phyloP scores from a whole-genome alignment of 2,888 invertebrate species.

The Onthophagus sagittarius region DNA sequence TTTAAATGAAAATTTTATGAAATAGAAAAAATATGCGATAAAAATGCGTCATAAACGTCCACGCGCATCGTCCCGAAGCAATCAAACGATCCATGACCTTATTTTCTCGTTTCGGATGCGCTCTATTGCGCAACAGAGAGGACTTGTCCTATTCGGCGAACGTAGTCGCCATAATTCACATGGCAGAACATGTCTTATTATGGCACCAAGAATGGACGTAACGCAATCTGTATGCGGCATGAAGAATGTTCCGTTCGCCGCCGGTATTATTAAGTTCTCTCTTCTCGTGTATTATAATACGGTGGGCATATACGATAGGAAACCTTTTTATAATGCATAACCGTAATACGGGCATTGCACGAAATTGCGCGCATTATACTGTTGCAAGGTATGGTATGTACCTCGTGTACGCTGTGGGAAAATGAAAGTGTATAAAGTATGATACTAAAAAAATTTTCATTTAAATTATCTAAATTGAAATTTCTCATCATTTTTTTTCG shows the following conservation, averaged over 20 bases:
- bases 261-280: neutral
- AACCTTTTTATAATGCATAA: neutral
- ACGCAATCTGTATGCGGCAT: neutral
- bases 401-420: neutral
- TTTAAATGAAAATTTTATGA: neutral
- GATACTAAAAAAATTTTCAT: too few species aligned
- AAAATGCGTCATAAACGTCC: neutral
- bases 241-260: neutral
- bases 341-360: neutral
- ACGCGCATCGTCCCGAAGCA: neutral
- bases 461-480: too few species aligned
- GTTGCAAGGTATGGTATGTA: neutral
- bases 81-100: conserved; percentile 6
- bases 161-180: neutral
- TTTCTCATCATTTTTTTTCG: too few species aligned
- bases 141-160: neutral
- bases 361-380: neutral
- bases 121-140: conserved; percentile 3
- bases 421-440: neutral
- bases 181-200: neutral
- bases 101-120: conserved; percentile 3
- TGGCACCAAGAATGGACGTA: neutral
- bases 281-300: neutral
- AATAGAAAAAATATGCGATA: neutral
- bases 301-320: neutral